phyloP scores from a whole-genome alignment of 1,140 invertebrate species.

The Choristoneura fumiferana region DNA sequence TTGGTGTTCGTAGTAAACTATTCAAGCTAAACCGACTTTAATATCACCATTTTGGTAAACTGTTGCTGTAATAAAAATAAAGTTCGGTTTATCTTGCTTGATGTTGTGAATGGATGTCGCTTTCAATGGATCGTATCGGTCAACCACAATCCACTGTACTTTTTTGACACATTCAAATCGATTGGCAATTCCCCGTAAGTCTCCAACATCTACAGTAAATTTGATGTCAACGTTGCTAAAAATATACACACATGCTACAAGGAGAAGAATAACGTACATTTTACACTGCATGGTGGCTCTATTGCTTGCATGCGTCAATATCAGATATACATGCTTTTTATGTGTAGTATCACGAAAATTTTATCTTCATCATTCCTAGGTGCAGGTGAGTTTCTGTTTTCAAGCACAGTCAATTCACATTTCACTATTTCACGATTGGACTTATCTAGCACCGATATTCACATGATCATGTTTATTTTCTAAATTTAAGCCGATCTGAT shows the following conservation, averaged over 20 bases:
- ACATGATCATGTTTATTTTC: neutral
- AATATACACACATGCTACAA: conserved; percentile 36
- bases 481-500: no score
- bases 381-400: conserved; percentile 51
- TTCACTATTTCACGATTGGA: conserved; percentile 6
- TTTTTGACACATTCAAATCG: conserved; percentile 48
- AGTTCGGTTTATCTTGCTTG: conserved; percentile 62
- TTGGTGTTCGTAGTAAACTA: conserved; percentile 67
- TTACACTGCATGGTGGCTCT: conserved; percentile 66
- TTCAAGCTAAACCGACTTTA: conserved; percentile 53
- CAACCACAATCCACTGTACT: conserved; percentile 63
- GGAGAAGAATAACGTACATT: conserved; percentile 43
- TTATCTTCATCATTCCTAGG: conserved; percentile 20
- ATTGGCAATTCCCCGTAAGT: conserved; percentile 37
- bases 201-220: conserved; percentile 43
- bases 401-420: conserved; percentile 18
- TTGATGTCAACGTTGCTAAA: conserved; percentile 40
- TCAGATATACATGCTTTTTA: conserved; percentile 68
- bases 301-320: conserved; percentile 69
- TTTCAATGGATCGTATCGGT: conserved; percentile 74
- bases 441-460: neutral
- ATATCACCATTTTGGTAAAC: neutral
- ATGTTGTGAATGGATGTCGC: conserved; percentile 76
- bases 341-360: conserved; percentile 57
- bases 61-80: neutral